These are phyloP conservation scores for Arnoldichthys spilopterus DNA, from an alignment of 2,797 vertebrate genomes.

Conservation along the genomic window DNA sequence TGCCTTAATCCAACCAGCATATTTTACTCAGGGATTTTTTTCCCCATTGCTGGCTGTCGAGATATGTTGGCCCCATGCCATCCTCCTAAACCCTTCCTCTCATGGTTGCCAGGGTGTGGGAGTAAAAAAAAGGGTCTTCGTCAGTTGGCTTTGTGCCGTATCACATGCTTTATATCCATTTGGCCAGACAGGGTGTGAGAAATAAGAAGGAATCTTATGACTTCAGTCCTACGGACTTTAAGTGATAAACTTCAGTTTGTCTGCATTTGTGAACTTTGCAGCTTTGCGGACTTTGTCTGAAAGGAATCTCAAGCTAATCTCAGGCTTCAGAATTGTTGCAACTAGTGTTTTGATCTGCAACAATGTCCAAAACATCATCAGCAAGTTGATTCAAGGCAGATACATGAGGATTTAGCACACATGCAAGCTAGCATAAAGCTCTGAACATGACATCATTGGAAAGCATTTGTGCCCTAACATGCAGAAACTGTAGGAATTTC, in stretches of 20 bases:
- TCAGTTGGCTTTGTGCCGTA: constrained; percentile 29
- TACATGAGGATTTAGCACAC: too few relatives aligned
- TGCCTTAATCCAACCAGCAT: not conserved
- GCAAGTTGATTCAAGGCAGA: too few relatives aligned
- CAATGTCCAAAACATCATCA: too few relatives aligned
- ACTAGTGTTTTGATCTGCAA: too few relatives aligned
- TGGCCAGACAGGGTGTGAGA: constrained; percentile 1
- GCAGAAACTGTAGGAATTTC: too few relatives aligned
- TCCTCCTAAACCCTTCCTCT: constrained; percentile 2
- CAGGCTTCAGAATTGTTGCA: too few relatives aligned
- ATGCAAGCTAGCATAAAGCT: too few relatives aligned
- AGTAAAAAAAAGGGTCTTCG: constrained; percentile 24
- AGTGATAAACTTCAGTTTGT: not conserved
- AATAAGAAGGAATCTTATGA: not conserved
- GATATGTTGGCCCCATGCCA: constrained; percentile 36
- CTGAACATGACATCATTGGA: too few relatives aligned
- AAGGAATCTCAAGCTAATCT: not conserved
- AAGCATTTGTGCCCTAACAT: too few relatives aligned
- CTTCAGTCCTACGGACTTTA: not conserved
- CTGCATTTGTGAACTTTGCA: not conserved
- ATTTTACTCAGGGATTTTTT: constrained; percentile 18
- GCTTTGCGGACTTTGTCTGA: not conserved
- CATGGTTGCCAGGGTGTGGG: constrained; percentile 17
- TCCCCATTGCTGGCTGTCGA: constrained; percentile 28
- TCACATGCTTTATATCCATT: constrained; percentile 19